Base-by-base conservation (phyloP, 1,140 invertebrate species). In the Drosophila busckii region DNA sequence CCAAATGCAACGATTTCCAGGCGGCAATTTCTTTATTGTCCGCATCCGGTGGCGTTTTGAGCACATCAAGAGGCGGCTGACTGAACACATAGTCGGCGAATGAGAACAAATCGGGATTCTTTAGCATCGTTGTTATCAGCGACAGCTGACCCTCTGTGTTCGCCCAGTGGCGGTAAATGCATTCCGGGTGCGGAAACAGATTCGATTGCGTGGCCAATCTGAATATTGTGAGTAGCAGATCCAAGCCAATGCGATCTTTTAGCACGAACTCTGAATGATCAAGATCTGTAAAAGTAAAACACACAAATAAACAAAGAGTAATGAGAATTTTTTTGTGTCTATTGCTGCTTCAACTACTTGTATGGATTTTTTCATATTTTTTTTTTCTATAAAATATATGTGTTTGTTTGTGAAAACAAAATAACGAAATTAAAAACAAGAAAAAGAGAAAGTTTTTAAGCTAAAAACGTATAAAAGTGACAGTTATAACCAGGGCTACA, bases 131-230 rank as follows among this genome's bases (percentile, higher is more conserved):
- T 50, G 93, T 91, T 8, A 98, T 90, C 20, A 98, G 90, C 59
- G 95, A 96, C 66, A 98, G 91, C 88, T 98, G 96, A 25, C 95
- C 95, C 78, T 98, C 97, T 7, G 93, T 90, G 87, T 98, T 97
- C 54, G 94, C 94, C 97, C 97, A 99, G 32, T 93, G 91, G 35
- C 94, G 90, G 87, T 97, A 98, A 58, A 98, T 90, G 45, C 93
- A 91, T 78, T 98, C 96, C 15, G 97, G 92, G 68, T 86, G 75
- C 8, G 97, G 97, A 85, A 98, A 97, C 50, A 93, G 91, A 48
- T 93, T 92, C 46, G 90, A 91, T 83, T 95, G 93, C 0, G 97
- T 89, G 2, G 94, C 96, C 16, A 94, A 88, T 38, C 92, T 90
- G 3, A 98, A 87, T 28, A 94, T 94, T 34, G 93, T 93, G 32